Evolutionary conservation across 2,113 vertebrate genomes (phyloP).

Genomic region (Australoheros scitulus): DNA sequence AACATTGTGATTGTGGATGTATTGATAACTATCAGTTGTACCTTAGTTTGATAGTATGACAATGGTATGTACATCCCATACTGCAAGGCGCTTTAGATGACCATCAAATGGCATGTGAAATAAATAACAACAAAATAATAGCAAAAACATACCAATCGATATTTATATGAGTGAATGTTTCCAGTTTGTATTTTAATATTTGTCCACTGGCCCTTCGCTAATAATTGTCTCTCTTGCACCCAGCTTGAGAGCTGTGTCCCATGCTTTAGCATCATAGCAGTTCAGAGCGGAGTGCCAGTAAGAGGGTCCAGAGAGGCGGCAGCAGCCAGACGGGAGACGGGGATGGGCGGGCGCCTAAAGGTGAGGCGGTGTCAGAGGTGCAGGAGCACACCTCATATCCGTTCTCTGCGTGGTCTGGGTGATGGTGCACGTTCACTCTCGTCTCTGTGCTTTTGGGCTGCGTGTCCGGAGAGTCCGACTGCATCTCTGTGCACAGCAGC

Average conservation of each 20-base stretch:
- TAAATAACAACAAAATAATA: conserved; percentile 65
- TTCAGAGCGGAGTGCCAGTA: conserved; percentile 28
- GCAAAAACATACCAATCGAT: conserved; percentile 33
- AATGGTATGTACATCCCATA: conserved; percentile 35
- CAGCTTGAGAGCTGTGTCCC: not conserved
- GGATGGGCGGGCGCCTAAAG: conserved; percentile 20
- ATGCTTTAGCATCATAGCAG: conserved; percentile 78
- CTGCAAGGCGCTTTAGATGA: conserved; percentile 57
- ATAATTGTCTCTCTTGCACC: conserved; percentile 8
- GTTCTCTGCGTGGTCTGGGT: conserved; percentile 83
- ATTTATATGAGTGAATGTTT: conserved; percentile 41
- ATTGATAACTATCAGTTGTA: conserved; percentile 9
- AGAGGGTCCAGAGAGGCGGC: conserved; percentile 74
- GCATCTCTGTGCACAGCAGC: conserved; percentile 89
- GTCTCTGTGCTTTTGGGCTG: conserved; percentile 75
- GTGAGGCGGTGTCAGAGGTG: conserved; percentile 75
- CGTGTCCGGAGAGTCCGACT: conserved; percentile 77
- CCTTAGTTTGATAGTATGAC: conserved; percentile 17
- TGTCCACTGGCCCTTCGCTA: conserved; percentile 27
- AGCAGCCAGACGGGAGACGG: conserved; percentile 57
- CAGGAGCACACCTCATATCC: conserved; percentile 93
- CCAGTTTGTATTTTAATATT: conserved; percentile 26
- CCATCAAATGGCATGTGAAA: conserved; percentile 54
- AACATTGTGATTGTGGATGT: conserved; percentile 12
- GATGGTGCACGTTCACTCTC: conserved; percentile 75